These are phyloP conservation scores for Aldabrachelys gigantea DNA, from an alignment of 2,113 vertebrate species.

Conservation along the genomic window DNA sequence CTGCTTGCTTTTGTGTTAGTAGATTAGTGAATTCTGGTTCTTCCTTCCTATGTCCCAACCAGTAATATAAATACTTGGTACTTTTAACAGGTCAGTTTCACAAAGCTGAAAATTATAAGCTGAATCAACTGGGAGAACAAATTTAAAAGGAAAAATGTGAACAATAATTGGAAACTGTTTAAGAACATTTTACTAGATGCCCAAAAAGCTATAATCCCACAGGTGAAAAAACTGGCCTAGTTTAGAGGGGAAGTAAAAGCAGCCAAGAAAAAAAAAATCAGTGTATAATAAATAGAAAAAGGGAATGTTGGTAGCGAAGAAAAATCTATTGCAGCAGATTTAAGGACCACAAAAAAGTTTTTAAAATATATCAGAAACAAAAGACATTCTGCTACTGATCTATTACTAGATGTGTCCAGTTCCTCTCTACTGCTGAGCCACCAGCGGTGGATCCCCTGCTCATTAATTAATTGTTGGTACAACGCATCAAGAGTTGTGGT, in stretches of 20 bases:
- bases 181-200: background rate
- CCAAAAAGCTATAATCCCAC: background rate
- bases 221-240: background rate
- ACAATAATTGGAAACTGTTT: background rate
- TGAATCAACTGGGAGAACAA: background rate
- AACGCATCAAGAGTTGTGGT: background rate
- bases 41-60: background rate
- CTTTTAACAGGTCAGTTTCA: background rate
- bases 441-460: background rate
- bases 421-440: too few relatives aligned
- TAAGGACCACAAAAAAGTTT: background rate
- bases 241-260: conserved; percentile 18
- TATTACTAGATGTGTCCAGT: background rate
- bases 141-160: background rate
- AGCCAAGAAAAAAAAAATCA: conserved; percentile 4
- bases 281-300: background rate
- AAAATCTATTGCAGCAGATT: background rate
- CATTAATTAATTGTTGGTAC: too few relatives aligned
- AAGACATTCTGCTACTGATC: background rate
- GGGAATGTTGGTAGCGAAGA: background rate
- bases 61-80: background rate
- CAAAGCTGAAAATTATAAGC: background rate
- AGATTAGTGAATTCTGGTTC: background rate
- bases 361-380: background rate
- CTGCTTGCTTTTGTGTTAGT: background rate